Percentiles rank a stretch among this genome's conserved stretches.
These are phyloP conservation scores for Drosophila bifasciata DNA, from an alignment of 1,140 invertebrate genomes.

Conservation along the genomic window DNA sequence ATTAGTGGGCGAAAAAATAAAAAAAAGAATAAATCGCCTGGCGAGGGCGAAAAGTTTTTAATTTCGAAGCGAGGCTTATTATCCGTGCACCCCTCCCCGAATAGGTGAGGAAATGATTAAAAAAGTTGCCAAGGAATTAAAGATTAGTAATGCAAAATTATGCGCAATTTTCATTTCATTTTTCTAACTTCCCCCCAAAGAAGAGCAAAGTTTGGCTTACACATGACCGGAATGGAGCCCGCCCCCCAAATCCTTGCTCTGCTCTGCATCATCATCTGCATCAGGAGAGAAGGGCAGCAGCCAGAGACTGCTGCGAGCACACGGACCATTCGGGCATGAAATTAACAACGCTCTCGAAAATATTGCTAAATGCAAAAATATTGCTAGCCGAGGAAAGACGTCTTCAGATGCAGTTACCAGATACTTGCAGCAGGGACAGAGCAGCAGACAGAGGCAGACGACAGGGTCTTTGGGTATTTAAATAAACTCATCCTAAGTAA, in stretches of 20 bases:
- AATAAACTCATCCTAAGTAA: constrained; percentile 54
- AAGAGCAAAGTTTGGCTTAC: constrained; percentile 8
- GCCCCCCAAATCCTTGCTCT: not conserved
- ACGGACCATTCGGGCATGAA: constrained; percentile 67
- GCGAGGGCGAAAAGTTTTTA: constrained; percentile 68
- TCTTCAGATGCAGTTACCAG: constrained; percentile 21
- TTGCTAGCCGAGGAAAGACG: constrained; percentile 45
- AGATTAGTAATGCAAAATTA: constrained; percentile 77
- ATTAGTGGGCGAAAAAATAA: constrained; percentile 53
- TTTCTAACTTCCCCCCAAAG: constrained; percentile 1
- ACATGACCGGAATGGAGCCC: constrained; percentile 1
- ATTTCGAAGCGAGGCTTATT: constrained; percentile 73
- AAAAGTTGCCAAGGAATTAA: constrained; percentile 60
- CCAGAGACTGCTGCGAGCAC: constrained; percentile 40
- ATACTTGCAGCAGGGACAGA: constrained; percentile 6
- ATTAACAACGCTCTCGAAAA: constrained; percentile 76
- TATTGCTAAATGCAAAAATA: constrained; percentile 79
- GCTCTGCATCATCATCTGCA: not conserved
- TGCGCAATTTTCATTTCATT: constrained; percentile 63
- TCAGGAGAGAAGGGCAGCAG: constrained; percentile 16
- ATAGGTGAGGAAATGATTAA: constrained; percentile 70
- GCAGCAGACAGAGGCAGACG: constrained; percentile 13
- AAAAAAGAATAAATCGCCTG: constrained; percentile 29
- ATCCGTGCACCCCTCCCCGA: constrained; percentile 47
- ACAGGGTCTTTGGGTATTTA: constrained; percentile 59